Conservation (phyloP, 2,888 invertebrate genomes). For the Dusona sp. region DNA sequence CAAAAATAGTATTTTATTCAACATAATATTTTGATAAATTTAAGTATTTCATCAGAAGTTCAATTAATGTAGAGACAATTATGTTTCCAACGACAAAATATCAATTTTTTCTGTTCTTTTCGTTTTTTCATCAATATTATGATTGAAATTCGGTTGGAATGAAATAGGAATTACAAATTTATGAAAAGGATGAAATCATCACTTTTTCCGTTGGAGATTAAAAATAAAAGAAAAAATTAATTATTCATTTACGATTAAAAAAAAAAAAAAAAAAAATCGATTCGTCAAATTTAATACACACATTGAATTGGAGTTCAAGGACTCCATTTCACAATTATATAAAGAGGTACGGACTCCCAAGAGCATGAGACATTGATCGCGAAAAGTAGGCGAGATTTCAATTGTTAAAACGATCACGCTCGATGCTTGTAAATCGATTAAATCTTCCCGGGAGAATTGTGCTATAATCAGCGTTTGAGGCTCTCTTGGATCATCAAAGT, state of each 20-base stretch:
- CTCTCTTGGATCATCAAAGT: conserved; percentile 16
- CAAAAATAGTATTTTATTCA: neutral
- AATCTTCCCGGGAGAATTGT: conserved; percentile 33
- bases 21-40: neutral
- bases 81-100: neutral
- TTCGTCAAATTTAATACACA: neutral
- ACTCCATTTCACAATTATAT: neutral
- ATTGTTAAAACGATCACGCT: conserved; percentile 37
- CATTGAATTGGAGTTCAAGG: neutral
- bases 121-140: neutral
- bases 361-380: neutral
- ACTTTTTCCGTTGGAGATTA: neutral
- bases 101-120: neutral
- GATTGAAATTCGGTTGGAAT: too few species aligned
- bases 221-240: neutral
- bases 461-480: conserved; percentile 12
- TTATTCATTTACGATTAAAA: neutral
- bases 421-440: conserved; percentile 58
- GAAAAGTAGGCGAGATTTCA: conserved; percentile 37
- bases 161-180: too few species aligned
- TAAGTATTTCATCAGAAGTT: neutral
- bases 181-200: neutral
- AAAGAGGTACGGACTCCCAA: neutral
- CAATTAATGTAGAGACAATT: neutral
- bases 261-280: neutral